phyloP scores from a whole-genome alignment of 2,888 invertebrate species.

The Therioaphis trifolii region DNA sequence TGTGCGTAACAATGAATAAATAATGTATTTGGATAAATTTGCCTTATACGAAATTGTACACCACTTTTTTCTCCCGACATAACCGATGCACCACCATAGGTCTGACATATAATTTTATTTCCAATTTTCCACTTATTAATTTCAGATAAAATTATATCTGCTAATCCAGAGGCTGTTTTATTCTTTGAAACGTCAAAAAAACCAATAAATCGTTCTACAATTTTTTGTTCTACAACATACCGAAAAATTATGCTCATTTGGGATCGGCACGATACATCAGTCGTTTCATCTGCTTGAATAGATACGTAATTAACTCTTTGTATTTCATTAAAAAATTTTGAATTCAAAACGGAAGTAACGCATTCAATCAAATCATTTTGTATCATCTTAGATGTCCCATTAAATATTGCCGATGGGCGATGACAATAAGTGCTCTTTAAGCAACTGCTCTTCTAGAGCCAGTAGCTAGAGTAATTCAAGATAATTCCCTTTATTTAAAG shows the following conservation, averaged over 20 bases:
- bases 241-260: slow-evolving; percentile 67
- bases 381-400: too few relatives aligned
- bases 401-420: too few relatives aligned
- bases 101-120: slow-evolving; percentile 67
- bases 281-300: too few relatives aligned
- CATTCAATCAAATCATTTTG: slow-evolving; percentile 65
- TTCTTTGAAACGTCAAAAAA: slow-evolving; percentile 67
- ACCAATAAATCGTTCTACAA: slow-evolving; percentile 67
- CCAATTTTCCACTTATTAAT: slow-evolving; percentile 65
- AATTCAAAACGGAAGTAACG: slow-evolving; percentile 62
- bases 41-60: slow-evolving; percentile 25
- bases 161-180: slow-evolving; percentile 66
- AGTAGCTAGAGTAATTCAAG: too few relatives aligned
- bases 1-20: slow-evolving; percentile 58
- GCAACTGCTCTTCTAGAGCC: too few relatives aligned
- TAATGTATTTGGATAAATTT: slow-evolving; percentile 38
- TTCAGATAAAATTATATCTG: slow-evolving; percentile 64
- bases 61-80: slow-evolving; percentile 64
- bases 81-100: slow-evolving; percentile 67
- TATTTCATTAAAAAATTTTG: slow-evolving; percentile 64
- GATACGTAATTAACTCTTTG: slow-evolving; percentile 66
- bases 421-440: too few relatives aligned
- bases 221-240: slow-evolving; percentile 65
- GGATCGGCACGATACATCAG: too few relatives aligned
- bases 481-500: slow-evolving; percentile 65